Conservation (phyloP, 2,888 invertebrate genomes). For the Achlya flavicornis region DNA sequence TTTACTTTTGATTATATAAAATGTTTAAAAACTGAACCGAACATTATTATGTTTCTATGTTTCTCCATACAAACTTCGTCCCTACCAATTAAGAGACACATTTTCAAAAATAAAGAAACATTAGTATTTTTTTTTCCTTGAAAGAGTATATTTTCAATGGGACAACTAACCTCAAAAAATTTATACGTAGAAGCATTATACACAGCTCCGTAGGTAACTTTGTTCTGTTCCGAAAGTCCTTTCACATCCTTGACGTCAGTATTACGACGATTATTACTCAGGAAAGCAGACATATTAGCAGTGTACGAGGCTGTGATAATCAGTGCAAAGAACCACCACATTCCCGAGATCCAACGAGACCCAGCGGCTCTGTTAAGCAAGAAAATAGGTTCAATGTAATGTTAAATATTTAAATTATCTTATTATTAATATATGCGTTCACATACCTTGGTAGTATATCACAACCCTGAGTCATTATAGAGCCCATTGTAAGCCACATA, state of each 20-base stretch:
- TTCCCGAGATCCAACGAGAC: conserved; percentile 93
- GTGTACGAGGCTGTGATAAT: conserved; percentile 93
- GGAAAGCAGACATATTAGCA: conserved; percentile 92
- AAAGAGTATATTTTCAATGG: neutral
- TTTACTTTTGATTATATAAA: no score
- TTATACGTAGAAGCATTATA: conserved; percentile 91
- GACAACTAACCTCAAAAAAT: conserved; percentile 89
- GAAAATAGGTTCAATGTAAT: conserved; percentile 16
- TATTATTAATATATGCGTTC: conserved; percentile 17
- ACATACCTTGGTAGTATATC: conserved; percentile 94
- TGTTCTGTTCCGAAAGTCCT: conserved; percentile 91
- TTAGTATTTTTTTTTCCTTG: no score
- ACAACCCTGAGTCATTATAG: conserved; percentile 96
- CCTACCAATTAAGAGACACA: no score
- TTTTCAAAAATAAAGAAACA: no score
- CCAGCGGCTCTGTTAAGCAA: conserved; percentile 89
- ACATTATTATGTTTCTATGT: no score
- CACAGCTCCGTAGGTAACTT: conserved; percentile 93
- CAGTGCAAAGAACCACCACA: conserved; percentile 97
- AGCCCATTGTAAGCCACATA: conserved; percentile 96
- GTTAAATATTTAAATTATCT: neutral
- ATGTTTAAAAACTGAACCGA: no score
- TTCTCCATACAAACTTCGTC: no score
- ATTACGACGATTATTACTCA: conserved; percentile 91
- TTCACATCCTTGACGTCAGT: conserved; percentile 92